These are phyloP conservation scores for Cinclus mexicanus DNA, from an alignment of 2,113 vertebrate species.

Conservation along the genomic window DNA sequence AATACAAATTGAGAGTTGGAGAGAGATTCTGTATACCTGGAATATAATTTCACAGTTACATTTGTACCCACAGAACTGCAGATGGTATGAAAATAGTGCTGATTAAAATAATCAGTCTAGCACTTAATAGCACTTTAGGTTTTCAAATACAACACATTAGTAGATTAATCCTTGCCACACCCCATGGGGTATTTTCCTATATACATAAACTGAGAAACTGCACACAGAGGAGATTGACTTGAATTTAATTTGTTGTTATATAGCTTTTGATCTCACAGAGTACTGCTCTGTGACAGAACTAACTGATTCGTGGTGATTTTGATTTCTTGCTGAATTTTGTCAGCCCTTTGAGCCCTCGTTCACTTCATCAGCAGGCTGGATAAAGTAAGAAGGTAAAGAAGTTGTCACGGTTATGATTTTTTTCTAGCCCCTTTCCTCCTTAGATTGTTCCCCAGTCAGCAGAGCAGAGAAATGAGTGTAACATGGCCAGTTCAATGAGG, in stretches of 20 bases:
- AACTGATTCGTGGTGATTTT: background rate
- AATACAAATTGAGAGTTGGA: background rate
- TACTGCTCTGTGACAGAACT: background rate
- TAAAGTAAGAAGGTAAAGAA: background rate
- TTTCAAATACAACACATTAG: slow-evolving; percentile 33
- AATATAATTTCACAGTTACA: background rate
- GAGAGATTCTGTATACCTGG: background rate
- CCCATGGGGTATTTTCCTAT: background rate
- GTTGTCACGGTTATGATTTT: background rate
- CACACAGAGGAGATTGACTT: background rate
- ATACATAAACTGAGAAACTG: background rate
- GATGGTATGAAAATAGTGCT: background rate
- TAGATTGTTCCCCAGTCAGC: background rate
- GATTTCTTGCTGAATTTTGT: background rate
- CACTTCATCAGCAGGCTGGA: background rate
- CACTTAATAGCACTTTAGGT: slow-evolving; percentile 18
- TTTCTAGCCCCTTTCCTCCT: background rate
- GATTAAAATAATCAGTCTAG: slow-evolving; percentile 35
- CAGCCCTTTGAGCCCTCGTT: background rate
- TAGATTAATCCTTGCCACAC: slow-evolving; percentile 26
- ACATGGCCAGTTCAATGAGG: background rate
- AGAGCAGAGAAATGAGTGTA: background rate
- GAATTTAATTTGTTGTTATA: background rate
- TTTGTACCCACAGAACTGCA: background rate
- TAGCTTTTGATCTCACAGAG: background rate